Conservation (phyloP, 2,113 vertebrate genomes). For the Psittacula cyanocephala region DNA sequence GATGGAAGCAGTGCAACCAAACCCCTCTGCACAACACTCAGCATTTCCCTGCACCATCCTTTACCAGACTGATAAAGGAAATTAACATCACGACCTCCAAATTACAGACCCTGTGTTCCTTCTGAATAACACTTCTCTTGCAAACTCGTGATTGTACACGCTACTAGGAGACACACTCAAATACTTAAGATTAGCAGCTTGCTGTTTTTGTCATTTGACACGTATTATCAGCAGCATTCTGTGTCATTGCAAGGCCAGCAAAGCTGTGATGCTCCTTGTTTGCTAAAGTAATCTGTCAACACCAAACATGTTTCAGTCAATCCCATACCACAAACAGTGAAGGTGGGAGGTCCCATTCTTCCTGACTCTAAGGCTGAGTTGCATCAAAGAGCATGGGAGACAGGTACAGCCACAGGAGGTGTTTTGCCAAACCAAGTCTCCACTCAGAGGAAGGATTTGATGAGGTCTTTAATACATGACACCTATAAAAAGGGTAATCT, state of each 20-base stretch:
- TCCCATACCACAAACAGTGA: rapidly evolving
- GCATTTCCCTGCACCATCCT: neutral
- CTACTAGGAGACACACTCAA: neutral
- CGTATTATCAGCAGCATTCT: neutral
- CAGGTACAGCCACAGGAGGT: neutral
- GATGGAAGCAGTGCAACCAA: rapidly evolving
- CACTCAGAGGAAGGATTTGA: neutral
- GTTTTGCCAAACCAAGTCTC: neutral
- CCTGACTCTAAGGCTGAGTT: neutral
- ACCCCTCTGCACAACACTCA: neutral
- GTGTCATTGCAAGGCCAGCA: neutral
- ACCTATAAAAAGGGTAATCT: neutral
- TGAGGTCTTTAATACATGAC: neutral
- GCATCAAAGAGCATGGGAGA: neutral
- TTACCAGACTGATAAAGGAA: neutral
- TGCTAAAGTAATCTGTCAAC: neutral
- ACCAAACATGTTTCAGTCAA: neutral
- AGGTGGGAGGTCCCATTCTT: neutral
- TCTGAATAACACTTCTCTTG: neutral
- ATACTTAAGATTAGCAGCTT: neutral
- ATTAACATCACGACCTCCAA: rapidly evolving
- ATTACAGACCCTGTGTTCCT: neutral
- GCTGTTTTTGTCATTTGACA: neutral
- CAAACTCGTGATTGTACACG: neutral
- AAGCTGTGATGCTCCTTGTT: neutral